Evolutionary conservation across 2,797 vertebrate genomes (phyloP), one percentile per base, ranked within the genome.

Genomic region (Meriones psammophilus): DNA sequence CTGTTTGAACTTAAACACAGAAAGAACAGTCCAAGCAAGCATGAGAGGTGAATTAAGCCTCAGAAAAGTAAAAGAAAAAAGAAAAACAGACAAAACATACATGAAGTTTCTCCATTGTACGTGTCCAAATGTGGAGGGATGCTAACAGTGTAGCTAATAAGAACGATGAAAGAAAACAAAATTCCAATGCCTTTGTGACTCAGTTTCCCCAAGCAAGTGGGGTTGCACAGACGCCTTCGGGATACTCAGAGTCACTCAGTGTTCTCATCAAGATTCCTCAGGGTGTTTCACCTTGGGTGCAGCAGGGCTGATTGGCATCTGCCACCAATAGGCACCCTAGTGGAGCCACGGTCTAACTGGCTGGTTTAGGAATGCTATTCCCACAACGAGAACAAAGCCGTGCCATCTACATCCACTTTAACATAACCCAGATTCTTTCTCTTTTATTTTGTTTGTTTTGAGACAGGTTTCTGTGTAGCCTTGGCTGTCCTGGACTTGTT

Each of bases 1-100:
- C 62, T 85, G 30, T 69, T 86, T 86, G 42, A 30, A 81, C 74
- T 90, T 71, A 28, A 91, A 96, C 69, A 20, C 24, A 26, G 14
- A 22, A 86, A 30, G 20, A 80, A 86, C 60, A 46, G 7, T 79
- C 62, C 39, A 71, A 77, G 89, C 26, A 89, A 88, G 20, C 68
- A 20, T 2, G 28, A 83, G 83, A 66, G 28, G 88, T 26, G 18
- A 87, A 77, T 62, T 85, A 68, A 94, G 54, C 36, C 50, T 78
- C 60, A 85, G 39, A 56, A 80, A 92, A 95, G 36, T 66, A 26
- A 8, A 68, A 50, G 5, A 24, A 12, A 46, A 24, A 42, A 64
- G 10, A 50, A 64, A n/a, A 17, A 14, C 68, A 71, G 74, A 26
- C 56, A 54, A 88, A 74, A 74, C 68, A 28, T 28, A 60, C 3